Base-by-base conservation (phyloP, 2,113 vertebrate genomes). In the Porphyrio hochstetteri region DNA sequence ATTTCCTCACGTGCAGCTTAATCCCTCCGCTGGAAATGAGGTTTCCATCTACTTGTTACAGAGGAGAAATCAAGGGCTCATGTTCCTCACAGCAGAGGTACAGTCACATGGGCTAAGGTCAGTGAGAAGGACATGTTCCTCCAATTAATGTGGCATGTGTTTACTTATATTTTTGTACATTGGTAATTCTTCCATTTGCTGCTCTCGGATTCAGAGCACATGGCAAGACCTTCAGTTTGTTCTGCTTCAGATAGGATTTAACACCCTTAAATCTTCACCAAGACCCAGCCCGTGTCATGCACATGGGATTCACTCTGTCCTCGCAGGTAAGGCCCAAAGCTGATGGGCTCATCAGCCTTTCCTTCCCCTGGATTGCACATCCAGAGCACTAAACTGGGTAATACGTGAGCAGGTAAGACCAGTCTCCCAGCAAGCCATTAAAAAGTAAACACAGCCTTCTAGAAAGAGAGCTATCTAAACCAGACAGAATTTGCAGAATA, bases 131-230 rank as follows among this genome's bases (percentile, higher is more conserved):
- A 92, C 69, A 16, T 7, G 46, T 68, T 94, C 70, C 90, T 94
- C 50, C 88, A 91, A 82, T 88, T 96, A 94, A 92, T 36, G 61
- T 95, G 96, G 86, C 55, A 96, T 91, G 90, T 88, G 92, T 85
- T 96, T 92, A 59, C 86, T 92, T 95, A 57, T 92, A 91, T 94
- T 91, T 96, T 92, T 92, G 82, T 77, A 87, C 89, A 67, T 87
- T 71, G 77, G 25, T 87, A 95, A 83, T 80, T 93, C 74, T 80
- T 76, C 70, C 67, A 85, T 85, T 93, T 80, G 89, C 70, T 87
- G 78, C 69, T 94, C 55, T 76, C 69, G 59, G 83, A 91, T 65
- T 76, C 70, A 89, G 87, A 82, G 38, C n/a, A 59, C 63, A 56
- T 61, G 65, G 52, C 40, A 69, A 89, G 61, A 85, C 28, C n/a